These are phyloP conservation scores for Phenganax stokvisi DNA, from an alignment of 92 coral and sea anemone genomes.

Conservation along the genomic window DNA sequence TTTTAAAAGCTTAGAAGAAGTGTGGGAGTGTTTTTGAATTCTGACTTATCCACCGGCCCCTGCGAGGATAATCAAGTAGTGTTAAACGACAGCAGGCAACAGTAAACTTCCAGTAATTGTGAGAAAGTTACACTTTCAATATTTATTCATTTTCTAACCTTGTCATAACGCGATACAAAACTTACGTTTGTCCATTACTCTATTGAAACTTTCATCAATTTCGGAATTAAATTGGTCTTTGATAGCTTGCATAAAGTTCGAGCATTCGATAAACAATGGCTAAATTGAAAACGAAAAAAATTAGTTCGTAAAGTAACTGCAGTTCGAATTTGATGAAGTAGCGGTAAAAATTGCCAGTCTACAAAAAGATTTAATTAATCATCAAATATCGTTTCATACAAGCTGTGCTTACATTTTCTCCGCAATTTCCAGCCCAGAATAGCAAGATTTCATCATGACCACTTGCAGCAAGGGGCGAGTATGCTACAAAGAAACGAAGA, in stretches of 20 bases:
- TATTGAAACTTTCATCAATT: slow-evolving; percentile 73
- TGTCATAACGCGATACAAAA: not conserved
- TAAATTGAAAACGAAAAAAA: slow-evolving; percentile 18
- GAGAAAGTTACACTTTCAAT: too few species aligned
- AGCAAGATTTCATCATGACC: slow-evolving; percentile 37
- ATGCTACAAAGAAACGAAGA: not conserved
- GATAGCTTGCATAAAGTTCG: slow-evolving; percentile 57
- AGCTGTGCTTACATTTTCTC: slow-evolving; percentile 30
- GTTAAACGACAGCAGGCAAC: too few species aligned
- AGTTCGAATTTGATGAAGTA: not conserved
- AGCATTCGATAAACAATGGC: slow-evolving; percentile 65
- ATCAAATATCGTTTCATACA: not conserved
- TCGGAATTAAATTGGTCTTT: slow-evolving; percentile 63
- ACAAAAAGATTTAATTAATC: not conserved
- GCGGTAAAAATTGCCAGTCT: not conserved
- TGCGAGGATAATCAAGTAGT: too few species aligned
- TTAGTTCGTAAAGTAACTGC: not conserved
- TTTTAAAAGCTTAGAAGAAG: too few species aligned
- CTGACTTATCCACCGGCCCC: too few species aligned
- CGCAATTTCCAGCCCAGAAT: slow-evolving; percentile 41
- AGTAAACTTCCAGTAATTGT: too few species aligned
- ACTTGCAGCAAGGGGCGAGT: slow-evolving; percentile 35
- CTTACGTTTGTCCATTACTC: slow-evolving; percentile 68
- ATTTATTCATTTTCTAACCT: not conserved
- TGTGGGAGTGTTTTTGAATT: too few species aligned